Base-by-base conservation (phyloP, 2,888 invertebrate species). In the Chromoteleia sp. region DNA sequence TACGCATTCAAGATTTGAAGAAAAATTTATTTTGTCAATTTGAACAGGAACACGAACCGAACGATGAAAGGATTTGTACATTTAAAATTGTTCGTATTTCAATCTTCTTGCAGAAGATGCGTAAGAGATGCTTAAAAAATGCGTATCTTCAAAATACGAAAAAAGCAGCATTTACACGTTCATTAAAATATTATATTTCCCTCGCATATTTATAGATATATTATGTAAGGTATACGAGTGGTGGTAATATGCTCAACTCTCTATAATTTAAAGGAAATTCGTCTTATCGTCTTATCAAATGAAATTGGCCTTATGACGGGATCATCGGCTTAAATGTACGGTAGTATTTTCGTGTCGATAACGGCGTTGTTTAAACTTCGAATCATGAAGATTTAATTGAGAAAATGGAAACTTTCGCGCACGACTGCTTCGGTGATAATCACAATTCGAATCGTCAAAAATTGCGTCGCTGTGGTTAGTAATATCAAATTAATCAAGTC, bases 161-260 rank as follows among this genome's bases (percentile, higher is more conserved):
- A 63, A 54, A 61, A 63, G 19, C 59, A 61, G 43, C 73, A 54
- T 73, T 52, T 63, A 54, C 63, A 73, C 54, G 50, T 43, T 61
- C 61, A 71, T 73, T 63, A 73, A 50, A 61, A 41, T 52, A 33
- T 73, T 73, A 73, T 73, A 61, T 21, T 61, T 73, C 33, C 19
- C 19, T 59, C 61, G n/a, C 59, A 15, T 48, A 39, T 70, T 70
- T 25, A 12, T 48, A 1, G 17, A 39, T 70, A 17, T 36, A 73
- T 71, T 71, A 71, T 14, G 61, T 71, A 61, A 71, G 52, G n/a
- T 1, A 5, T 5, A 5, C 12, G n/a, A 14, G 17, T 12, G n/a
- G 5, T 52, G 36, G 36, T 25, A 50, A 43, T 10, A 39, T 19
- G n/a, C 29, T 54, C 17, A 17, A 10, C 50, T 58, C 71, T 73